Percentiles rank a stretch among this genome's conserved stretches.
phyloP scores from a whole-genome alignment of 2,888 invertebrate species.

The Napeogenes sylphis region DNA sequence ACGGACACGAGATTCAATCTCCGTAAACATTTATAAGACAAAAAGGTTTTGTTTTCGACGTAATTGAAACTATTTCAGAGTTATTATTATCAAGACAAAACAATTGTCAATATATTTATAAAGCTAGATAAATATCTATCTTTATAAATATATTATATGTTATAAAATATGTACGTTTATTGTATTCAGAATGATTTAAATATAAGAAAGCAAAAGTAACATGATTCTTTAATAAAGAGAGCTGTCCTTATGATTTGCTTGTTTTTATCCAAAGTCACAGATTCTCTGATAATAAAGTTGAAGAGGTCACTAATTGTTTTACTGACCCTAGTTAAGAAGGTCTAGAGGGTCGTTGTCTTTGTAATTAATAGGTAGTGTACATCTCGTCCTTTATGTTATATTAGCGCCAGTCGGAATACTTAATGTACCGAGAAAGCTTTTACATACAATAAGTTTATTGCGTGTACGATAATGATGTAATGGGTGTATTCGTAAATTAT shows the following conservation, averaged over 20 bases:
- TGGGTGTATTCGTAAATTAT: no score
- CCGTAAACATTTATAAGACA: not conserved
- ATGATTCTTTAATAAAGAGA: not conserved
- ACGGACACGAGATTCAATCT: slow-evolving; percentile 7
- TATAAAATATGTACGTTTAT: no score
- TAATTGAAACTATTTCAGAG: not conserved
- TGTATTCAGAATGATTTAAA: not conserved
- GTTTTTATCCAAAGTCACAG: not conserved
- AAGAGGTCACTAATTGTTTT: slow-evolving; percentile 38
- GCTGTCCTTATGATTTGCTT: not conserved
- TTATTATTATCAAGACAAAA: no score
- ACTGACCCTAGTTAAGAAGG: slow-evolving; percentile 40
- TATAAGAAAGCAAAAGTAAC: not conserved
- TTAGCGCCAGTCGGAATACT: slow-evolving; percentile 14
- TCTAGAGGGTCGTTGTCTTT: slow-evolving; percentile 39
- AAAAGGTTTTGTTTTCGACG: not conserved
- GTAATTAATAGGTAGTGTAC: slow-evolving; percentile 50
- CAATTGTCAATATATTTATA: no score
- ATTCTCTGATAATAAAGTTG: not conserved
- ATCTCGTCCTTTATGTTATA: slow-evolving; percentile 33
- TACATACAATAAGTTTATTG: not conserved
- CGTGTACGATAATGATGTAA: no score
- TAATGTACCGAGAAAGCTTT: slow-evolving; percentile 14
- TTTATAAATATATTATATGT: no score
- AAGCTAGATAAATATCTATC: no score